Conservation (phyloP, 2,113 vertebrate genomes). For the Poeciliopsis prolifica region DNA sequence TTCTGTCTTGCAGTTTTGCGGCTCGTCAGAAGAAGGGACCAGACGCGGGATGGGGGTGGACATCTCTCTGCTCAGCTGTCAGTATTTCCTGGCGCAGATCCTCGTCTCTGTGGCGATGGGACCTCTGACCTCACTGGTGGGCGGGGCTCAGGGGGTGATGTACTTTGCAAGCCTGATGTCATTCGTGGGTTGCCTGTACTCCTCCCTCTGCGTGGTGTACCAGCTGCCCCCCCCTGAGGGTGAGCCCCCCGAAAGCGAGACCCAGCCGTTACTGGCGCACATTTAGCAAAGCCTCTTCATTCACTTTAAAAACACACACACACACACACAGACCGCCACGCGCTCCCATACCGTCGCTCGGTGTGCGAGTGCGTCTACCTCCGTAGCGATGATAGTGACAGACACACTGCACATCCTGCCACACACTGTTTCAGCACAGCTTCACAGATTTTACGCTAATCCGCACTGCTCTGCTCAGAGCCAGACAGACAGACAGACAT, state of each 20-base stretch:
- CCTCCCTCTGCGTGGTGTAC: constrained; percentile 93
- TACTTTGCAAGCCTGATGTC: constrained; percentile 95
- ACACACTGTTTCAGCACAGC: constrained; percentile 67
- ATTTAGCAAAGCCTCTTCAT: constrained; percentile 63
- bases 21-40: constrained; percentile 85
- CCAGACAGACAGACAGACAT: constrained; percentile 74
- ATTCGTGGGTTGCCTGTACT: constrained; percentile 94
- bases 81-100: constrained; percentile 97
- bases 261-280: constrained; percentile 86
- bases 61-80: constrained; percentile 97
- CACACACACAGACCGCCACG: constrained; percentile 11
- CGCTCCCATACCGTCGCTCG: constrained; percentile 25
- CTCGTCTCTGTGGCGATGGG: constrained; percentile 93
- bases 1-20: constrained; percentile 84
- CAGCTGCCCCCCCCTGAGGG: constrained; percentile 86
- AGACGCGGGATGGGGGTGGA: constrained; percentile 94
- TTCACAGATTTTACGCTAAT: constrained; percentile 38
- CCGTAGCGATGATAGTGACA: constrained; percentile 38
- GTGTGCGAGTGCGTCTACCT: constrained; percentile 57
- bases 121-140: constrained; percentile 92
- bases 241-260: constrained; percentile 85
- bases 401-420: constrained; percentile 45
- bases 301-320: constrained; percentile 16
- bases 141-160: constrained; percentile 95
- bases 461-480: constrained; percentile 59